Percentiles rank a stretch among this genome's conserved stretches.
Conservation (phyloP, 2,888 invertebrate genomes). For the Gonocerus acuteangulatus region DNA sequence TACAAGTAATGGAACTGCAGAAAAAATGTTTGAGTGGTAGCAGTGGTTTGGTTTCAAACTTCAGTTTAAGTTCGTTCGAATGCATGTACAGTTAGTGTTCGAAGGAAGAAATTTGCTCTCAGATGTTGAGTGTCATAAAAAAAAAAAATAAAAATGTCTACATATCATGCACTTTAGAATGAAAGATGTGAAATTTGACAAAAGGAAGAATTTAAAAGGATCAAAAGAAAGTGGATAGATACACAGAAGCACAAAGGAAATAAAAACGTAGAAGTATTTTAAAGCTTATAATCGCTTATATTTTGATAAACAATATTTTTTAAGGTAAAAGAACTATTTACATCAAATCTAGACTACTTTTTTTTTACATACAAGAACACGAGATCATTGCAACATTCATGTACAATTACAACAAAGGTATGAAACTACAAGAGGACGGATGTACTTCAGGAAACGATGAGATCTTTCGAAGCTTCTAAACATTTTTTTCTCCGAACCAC, state of each 20-base stretch:
- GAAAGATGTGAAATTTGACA: no score
- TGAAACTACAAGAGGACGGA: neutral
- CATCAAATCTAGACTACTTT: neutral
- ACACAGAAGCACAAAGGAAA: neutral
- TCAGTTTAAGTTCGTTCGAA: no score
- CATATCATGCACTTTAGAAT: no score
- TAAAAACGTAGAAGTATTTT: neutral
- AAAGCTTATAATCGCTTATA: neutral
- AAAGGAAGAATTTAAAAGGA: no score
- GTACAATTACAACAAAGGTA: neutral
- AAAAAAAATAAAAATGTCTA: no score
- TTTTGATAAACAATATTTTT: neutral
- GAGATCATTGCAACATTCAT: neutral
- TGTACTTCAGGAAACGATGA: slow-evolving; percentile 1
- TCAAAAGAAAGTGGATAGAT: no score
- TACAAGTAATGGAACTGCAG: no score
- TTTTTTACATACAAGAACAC: neutral
- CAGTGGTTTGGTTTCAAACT: no score
- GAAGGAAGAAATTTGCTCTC: no score
- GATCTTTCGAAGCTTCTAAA: neutral
- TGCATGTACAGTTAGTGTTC: no score
- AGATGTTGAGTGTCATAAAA: no score
- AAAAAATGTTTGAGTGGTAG: no score
- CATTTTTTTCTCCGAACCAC: neutral
- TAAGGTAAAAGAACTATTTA: neutral